Conservation (phyloP, 2,113 vertebrate genomes). For the Hemiscyllium ocellatum region DNA sequence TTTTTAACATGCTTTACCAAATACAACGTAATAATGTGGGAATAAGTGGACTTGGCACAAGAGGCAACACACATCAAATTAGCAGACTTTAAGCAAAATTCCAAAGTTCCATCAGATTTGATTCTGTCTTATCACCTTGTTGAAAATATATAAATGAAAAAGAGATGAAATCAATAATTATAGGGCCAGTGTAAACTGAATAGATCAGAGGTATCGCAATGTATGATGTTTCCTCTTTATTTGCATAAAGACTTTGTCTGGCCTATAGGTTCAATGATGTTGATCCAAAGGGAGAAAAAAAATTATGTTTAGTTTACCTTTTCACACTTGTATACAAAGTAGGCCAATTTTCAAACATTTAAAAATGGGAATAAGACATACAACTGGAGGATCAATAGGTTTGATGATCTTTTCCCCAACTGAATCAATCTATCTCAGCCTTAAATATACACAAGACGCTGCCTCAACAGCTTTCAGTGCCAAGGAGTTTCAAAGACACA, state of each 20-base stretch:
- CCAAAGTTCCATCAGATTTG: too few relatives aligned
- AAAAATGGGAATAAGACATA: not conserved
- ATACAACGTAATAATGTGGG: too few relatives aligned
- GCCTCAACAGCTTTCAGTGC: too few relatives aligned
- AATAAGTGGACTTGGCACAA: not conserved
- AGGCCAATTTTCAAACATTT: not conserved
- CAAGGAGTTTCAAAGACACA: too few relatives aligned
- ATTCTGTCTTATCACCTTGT: too few relatives aligned
- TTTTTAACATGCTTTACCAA: not conserved
- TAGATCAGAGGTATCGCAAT: not conserved
- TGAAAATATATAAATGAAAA: not conserved
- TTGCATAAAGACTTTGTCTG: not conserved
- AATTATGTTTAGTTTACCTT: not conserved
- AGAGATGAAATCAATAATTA: not conserved
- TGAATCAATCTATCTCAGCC: too few relatives aligned
- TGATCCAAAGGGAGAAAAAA: not conserved
- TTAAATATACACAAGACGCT: too few relatives aligned
- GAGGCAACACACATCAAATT: not conserved
- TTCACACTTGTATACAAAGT: not conserved
- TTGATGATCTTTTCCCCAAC: not conserved
- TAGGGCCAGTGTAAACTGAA: not conserved
- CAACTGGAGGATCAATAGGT: not conserved
- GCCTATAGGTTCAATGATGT: not conserved
- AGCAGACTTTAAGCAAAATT: too few relatives aligned
- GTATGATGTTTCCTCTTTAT: not conserved